Evolutionary conservation across 2,888 invertebrate species (phyloP), one percentile per base, ranked within the genome.

Genomic region (Caenorhabditis sp.): DNA sequence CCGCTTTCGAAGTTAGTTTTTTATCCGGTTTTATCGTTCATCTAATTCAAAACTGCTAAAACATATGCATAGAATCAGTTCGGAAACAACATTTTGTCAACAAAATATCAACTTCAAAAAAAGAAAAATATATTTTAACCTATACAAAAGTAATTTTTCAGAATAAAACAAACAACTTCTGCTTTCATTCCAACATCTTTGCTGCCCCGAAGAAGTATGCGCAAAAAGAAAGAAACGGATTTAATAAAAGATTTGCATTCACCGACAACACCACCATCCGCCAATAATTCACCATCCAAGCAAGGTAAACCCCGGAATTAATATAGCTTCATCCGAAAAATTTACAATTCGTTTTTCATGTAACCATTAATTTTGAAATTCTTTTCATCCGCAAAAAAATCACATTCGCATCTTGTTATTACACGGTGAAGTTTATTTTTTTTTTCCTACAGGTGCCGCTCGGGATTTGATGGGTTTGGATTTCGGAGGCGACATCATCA

Each of bases 131-230:
- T 43, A 17, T 43, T 43, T 43, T n/a, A n/a, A n/a, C n/a, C n/a
- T n/a, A n/a, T n/a, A n/a, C n/a, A n/a, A n/a, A n/a, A n/a, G n/a
- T n/a, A n/a, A n/a, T 43, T 17, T 49, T 73, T 20, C 36, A 73
- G 73, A 63, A 69, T 69, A 31, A 69, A 72, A 53, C 70, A 57
- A 20, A 53, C 64, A 36, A 60, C 77, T 49, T 75, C 78, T 2
- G 66, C 75, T 5, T 78, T 76, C 67, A 78, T 78, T 31, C 76
- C 76, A 21, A 76, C 76, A 12, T 73, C 76, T 5, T 49, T 76
- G 8, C 65, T 78, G n/a, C 68, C 73, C 25, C 59, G 68, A 31
- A 31, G 63, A 20, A 67, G 70, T 64, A 31, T 70, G 31, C 59
- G 70, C 20, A 67, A 70, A 43, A 78, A 76, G 66, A 67, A 73